Evolutionary conservation across 92 coral and sea anemone species (phyloP).

Genomic region (Phenganax subtilis): DNA sequence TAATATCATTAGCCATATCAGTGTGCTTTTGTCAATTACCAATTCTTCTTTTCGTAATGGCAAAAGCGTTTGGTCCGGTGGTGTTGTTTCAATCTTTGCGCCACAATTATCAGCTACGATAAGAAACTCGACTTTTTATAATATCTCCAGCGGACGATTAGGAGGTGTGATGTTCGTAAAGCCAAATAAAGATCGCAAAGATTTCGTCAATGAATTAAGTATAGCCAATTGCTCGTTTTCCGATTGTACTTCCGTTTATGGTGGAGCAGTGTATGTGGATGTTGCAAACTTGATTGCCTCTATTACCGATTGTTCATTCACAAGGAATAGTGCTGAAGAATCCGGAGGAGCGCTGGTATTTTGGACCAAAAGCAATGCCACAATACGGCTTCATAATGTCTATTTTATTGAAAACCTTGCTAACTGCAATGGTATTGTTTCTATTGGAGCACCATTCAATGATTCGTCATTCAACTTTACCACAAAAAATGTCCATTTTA

Average conservation of each 20-base stretch:
- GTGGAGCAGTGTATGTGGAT: background rate
- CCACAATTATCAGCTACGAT: slow-evolving; percentile 4
- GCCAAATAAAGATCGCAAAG: background rate
- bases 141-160: background rate
- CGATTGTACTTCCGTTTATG: background rate
- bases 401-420: too few relatives aligned
- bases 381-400: too few relatives aligned
- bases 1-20: slow-evolving; percentile 9
- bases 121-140: slow-evolving; percentile 11
- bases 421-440: too few relatives aligned
- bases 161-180: slow-evolving; percentile 29
- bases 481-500: too few relatives aligned
- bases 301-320: background rate
- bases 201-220: background rate
- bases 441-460: too few relatives aligned
- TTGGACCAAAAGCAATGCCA: background rate
- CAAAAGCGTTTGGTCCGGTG: slow-evolving; percentile 19
- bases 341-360: slow-evolving; percentile 30
- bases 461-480: too few relatives aligned
- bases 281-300: background rate
- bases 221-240: background rate
- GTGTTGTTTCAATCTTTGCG: slow-evolving; percentile 16
- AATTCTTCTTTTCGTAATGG: slow-evolving; percentile 23
- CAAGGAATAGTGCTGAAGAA: slow-evolving; percentile 14
- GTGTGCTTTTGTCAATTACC: background rate